Base-by-base conservation (phyloP, 2,888 invertebrate genomes). In the Hoplodrina ambigua region DNA sequence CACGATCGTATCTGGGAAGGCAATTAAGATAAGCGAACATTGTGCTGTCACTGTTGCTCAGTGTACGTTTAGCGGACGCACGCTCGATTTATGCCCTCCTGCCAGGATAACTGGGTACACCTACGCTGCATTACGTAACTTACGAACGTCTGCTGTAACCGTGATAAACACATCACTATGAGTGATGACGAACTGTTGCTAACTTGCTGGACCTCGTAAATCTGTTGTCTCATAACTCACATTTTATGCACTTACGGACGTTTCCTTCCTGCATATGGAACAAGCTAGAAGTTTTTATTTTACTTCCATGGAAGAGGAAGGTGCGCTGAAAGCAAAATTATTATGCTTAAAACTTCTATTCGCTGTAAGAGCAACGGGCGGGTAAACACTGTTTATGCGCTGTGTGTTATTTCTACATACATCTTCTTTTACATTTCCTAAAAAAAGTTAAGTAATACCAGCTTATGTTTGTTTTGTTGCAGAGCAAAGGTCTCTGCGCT, bases 11-110 rank as follows among this genome's bases (percentile, higher is more conserved):
- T 94, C 94, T 90, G 82, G 85, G 86, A 83, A 92, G 91, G 93
- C 94, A 94, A 94, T 94, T 94, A 94, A 94, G 95, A 95, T 94
- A 94, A 93, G 90, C 91, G 92, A 87, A 91, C 92, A 90, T 90
- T 89, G 90, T 89, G 90, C 93, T 93, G 93, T 94, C 93, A 91
- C 91, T 89, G 89, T 87, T 87, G 89, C 91, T 90, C 89, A 89
- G 87, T 86, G 86, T 87, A 86, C 91, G 88, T 91, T 92, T 90
- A 91, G 91, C 89, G 89, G 90, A 91, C 85, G 67, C 81, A 79
- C 72, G 80, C 76, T 65, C 78, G 88, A 92, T 92, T 93, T 92
- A 92, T 92, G 88, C 87, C 85, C 87, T 85, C 84, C 86, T 80
- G 83, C 71, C 78, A 80, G 86, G 86, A 87, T 88, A 88, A 81